Evolutionary conservation across 2,888 invertebrate species (phyloP), one percentile per base, ranked within the genome.

Genomic region (Chelonus formosanus): DNA sequence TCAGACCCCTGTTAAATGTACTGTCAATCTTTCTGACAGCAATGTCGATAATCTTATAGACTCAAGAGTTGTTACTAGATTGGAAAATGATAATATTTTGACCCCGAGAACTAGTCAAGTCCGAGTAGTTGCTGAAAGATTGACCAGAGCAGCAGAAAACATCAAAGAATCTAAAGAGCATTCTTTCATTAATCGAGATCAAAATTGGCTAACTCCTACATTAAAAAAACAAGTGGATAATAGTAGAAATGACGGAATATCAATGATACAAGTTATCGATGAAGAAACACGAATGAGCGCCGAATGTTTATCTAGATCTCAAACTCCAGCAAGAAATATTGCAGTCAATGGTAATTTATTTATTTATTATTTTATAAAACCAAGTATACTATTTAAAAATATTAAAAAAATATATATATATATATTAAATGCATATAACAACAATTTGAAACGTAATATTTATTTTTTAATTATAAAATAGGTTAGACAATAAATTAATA

Each of bases 201-300:
- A 80, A 61, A 82, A 83, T 63, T 84, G 84, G 84, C 69, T 83
- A 6, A 77, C 84, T 0, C 84, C 84, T 7, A 70, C 77, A 4
- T 78, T 80, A 0, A 81, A 78, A 59, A 79, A 77, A 67, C 69
- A 73, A 40, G 61, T 75, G 3, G 68, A 71, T n/a, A 78, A 78
- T 36, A 77, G 75, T 57, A 73, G 70, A 34, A 80, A 80, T 65
- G 73, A 73, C 45, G 69, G 67, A 10, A 75, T 83, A n/a, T 81
- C 81, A 8, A 79, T 81, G 2, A 79, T 86, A 2, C 85, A 86
- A 69, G 85, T 85, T 34, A 86, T 86, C 67, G 87, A 87, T 67
- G 87, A 87, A 72, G 87, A 87, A 71, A 87, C 87, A 1, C 78
- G 87, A 67, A 87, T 87, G 87, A 87, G 87, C 72, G 86, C 86